phyloP scores from a whole-genome alignment of 2,797 vertebrate species.

The Oreonectes daqikongensis region DNA sequence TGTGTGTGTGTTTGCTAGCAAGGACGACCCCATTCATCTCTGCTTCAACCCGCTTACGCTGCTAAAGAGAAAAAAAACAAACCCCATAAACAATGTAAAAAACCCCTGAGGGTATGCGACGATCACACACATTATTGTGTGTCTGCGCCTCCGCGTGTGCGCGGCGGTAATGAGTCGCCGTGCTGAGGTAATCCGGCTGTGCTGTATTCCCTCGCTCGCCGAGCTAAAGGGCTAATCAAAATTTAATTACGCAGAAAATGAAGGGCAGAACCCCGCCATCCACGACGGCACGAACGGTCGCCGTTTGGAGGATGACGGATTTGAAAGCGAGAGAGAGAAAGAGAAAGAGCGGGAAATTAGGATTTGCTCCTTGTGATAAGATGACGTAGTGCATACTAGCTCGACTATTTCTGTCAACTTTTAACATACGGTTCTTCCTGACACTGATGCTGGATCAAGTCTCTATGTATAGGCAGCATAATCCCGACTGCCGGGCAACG shows the following conservation, averaged over 20 bases:
- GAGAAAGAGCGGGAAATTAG: conserved; percentile 11
- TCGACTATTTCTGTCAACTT: neutral
- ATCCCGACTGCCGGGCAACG: neutral
- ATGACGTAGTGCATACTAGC: neutral
- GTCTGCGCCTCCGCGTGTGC: neutral
- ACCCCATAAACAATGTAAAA: conserved; percentile 31
- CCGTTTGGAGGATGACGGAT: conserved; percentile 51
- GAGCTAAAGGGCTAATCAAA: conserved; percentile 63
- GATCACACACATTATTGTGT: neutral
- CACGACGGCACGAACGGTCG: conserved; percentile 27
- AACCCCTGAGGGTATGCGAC: neutral
- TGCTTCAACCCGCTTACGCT: conserved; percentile 14
- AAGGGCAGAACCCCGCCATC: conserved; percentile 49
- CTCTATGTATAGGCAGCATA: neutral
- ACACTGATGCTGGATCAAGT: neutral
- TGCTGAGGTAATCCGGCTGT: conserved; percentile 31
- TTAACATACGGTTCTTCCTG: neutral
- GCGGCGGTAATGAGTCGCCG: conserved; percentile 30
- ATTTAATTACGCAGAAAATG: conserved; percentile 66
- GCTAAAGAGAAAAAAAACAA: conserved; percentile 29
- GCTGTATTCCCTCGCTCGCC: conserved; percentile 36
- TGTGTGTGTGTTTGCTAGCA: conserved; percentile 22
- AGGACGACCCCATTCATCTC: conserved; percentile 40
- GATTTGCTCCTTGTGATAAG: neutral
- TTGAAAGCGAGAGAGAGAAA: neutral